Base-by-base conservation (phyloP, 1,140 invertebrate genomes). In the Tetramorium parvispinum region DNA sequence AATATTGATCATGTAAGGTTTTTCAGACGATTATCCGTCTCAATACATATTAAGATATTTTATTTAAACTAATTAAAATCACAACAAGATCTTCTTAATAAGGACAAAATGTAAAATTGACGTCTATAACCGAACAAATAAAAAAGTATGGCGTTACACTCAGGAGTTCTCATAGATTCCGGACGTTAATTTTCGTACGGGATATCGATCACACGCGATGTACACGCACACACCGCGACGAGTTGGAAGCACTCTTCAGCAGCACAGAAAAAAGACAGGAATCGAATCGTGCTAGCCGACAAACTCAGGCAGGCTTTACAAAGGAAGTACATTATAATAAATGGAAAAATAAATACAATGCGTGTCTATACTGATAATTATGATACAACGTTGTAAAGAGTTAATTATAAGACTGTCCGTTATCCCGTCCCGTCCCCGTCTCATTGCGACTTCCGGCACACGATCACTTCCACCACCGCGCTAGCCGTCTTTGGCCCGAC, bases 341-440 rank as follows among this genome's bases (percentile, higher is more conserved):
- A 91, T 93, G 93, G 85, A 93, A 92, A 93, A 95, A 94, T 94
- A 94, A 94, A 94, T 94, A 95, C 92, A 93, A 94, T 92, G 93
- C 92, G 93, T 93, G 89, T 93, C 92, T 93, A 94, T 93, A 93
- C 89, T 89, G 89, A 92, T 91, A 92, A 78, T 91, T 94, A 94
- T 94, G 90, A 94, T 94, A 94, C 93, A 94, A 94, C 91, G 88
- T 92, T 71, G 81, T 88, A 77, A 86, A 79, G 70, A 86, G 40
- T 81, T 85, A 82, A 88, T 87, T 81, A 82, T 88, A 53, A 82
- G 71, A 87, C 51, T 51, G 85, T 79, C 37, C 51, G 10, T 63
- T 49, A 49, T 73, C 8, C 27, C 68, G 46, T 87, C 61, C 85
- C 70, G 46, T 87, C 61, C 85, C 70, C 77, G 82, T 87, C 85